Base-by-base conservation (phyloP, 1,140 invertebrate species). In the Calycopis cecrops region DNA sequence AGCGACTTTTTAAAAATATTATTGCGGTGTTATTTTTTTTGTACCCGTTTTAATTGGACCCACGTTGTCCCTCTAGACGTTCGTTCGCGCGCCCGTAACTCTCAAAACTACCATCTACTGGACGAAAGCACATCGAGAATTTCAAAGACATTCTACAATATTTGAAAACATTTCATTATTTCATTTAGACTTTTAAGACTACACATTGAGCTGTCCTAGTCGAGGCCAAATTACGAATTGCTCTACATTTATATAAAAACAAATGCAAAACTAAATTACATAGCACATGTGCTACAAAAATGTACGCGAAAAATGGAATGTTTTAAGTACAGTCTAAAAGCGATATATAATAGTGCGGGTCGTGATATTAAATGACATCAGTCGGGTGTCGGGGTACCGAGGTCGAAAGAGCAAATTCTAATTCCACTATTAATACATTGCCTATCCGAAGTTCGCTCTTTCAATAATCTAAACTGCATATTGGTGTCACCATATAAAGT, bases 41-140 rank as follows among this genome's bases (percentile, higher is more conserved):
- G 21, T 28, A 28, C 6, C 21, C 6, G 2, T 3, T 28, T 28
- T 28, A 28, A 28, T 3, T 28, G 21, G 6, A 28, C 21, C 6
- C 21, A n/a, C 6, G 21, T 6, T 3, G 21, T 28, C 21, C 6
- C 21, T 28, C 21, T 28, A 6, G 21, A 12, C 40, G 16, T 14
- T 9, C 14, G 40, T 9, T 14, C 9, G 14, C 14, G 21, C 21
- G 21, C 21, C 12, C 40, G 40, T 3, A 6, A 16, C 40, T 44
- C 12, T 16, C 40, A 14, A 44, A 66, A 63, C 54, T 48, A 48
- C 54, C 59, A 69, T 67, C 83, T 84, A 84, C 80, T 76, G 80
- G 79, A 86, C 79, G 73, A 65, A 86, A 86, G 83, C 83, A 86
- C 83, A 86, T 77, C 76, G 68, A 86, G 80, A 86, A 60, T 79